These are phyloP conservation scores for Philonicus albiceps DNA, from an alignment of 2,888 invertebrate species.

Conservation along the genomic window DNA sequence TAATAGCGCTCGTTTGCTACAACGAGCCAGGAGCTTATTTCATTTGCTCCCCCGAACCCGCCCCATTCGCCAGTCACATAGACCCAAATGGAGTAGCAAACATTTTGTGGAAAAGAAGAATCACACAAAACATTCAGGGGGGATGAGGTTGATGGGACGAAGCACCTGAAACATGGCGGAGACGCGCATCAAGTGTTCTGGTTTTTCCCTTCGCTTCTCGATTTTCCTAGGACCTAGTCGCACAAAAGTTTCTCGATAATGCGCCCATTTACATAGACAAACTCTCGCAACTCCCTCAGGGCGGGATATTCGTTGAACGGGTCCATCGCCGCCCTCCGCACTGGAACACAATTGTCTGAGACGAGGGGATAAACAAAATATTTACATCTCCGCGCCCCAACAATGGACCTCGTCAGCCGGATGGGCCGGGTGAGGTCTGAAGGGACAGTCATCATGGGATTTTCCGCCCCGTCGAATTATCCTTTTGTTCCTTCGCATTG, in stretches of 20 bases:
- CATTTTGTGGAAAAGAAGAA: slow-evolving; percentile 18
- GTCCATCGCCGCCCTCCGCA: background rate
- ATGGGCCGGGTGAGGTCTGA: background rate
- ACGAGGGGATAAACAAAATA: slow-evolving; percentile 25
- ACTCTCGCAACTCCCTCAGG: background rate
- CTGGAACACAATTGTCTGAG: background rate
- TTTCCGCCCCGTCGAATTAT: background rate
- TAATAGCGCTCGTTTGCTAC: background rate
- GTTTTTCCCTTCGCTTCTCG: background rate
- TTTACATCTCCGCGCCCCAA: background rate
- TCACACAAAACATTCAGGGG: background rate
- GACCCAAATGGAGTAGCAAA: slow-evolving; percentile 16
- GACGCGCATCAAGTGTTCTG: slow-evolving; percentile 1
- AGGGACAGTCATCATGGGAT: background rate
- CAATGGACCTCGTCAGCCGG: background rate
- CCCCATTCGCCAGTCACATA: background rate
- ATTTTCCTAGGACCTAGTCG: too few relatives aligned
- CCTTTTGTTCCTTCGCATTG: background rate
- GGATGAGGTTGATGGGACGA: background rate
- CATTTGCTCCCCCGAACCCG: background rate
- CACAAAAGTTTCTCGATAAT: background rate
- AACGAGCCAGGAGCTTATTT: background rate
- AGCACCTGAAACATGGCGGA: background rate
- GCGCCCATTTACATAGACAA: background rate
- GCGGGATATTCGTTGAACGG: background rate